These are phyloP conservation scores for Drosophila trichaetosa DNA, from an alignment of 2,888 invertebrate species.

Conservation along the genomic window DNA sequence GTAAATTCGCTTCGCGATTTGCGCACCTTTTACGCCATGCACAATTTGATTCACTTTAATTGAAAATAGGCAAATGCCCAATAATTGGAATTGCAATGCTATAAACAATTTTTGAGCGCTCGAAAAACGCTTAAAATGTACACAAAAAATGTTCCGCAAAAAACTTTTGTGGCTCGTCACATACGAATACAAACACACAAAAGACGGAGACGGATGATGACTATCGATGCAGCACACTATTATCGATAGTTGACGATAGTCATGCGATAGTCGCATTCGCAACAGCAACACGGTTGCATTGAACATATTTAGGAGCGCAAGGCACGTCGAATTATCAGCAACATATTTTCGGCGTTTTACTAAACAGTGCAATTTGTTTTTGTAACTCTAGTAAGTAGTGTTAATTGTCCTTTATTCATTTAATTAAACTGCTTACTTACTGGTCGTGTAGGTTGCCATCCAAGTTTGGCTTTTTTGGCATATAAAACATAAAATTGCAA, in stretches of 20 bases:
- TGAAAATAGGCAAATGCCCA: conserved; percentile 45
- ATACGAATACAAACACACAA: conserved; percentile 82
- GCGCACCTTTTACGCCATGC: conserved; percentile 64
- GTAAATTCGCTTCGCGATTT: conserved; percentile 70
- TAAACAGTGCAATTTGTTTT: not conserved
- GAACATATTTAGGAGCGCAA: conserved; percentile 11
- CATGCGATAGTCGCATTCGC: conserved; percentile 23
- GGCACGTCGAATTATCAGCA: conserved; percentile 8
- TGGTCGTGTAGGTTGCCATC: not conserved
- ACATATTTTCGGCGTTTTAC: conserved; percentile 9
- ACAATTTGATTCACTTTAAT: conserved; percentile 49
- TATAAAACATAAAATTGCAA: conserved; percentile 22
- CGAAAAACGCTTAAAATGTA: conserved; percentile 75
- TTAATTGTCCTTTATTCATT: not conserved
- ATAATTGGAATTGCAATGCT: conserved; percentile 58
- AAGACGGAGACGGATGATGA: conserved; percentile 47
- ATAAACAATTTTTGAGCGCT: conserved; percentile 69
- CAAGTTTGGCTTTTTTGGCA: conserved; percentile 8
- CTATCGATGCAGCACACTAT: conserved; percentile 48
- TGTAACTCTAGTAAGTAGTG: not conserved
- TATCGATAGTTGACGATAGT: conserved; percentile 52
- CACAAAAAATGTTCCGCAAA: conserved; percentile 82
- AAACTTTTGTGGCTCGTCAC: conserved; percentile 80
- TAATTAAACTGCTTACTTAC: not conserved
- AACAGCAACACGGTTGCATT: conserved; percentile 29